Conservation (phyloP, 2,888 invertebrate genomes). For the Pteria penguin region DNA sequence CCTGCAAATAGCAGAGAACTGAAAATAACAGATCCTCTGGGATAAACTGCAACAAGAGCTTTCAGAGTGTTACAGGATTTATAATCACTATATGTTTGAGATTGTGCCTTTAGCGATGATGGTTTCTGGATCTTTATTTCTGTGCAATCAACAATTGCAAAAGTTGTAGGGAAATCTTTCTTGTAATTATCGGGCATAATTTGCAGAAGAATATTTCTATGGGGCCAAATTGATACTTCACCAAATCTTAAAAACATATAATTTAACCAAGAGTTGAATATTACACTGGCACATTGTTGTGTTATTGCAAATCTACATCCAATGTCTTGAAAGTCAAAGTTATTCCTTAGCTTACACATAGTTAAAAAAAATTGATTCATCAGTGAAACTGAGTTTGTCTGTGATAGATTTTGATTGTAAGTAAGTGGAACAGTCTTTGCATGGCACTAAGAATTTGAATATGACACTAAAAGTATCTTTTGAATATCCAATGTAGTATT, state of each 20-base stretch:
- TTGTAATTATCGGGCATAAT: conserved; percentile 13
- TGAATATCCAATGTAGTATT: background rate
- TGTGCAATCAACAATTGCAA: conserved; percentile 28
- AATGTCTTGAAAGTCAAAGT: background rate
- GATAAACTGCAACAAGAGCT: conserved; percentile 10
- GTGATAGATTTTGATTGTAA: background rate
- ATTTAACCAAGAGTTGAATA: background rate
- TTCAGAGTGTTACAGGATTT: conserved; percentile 26
- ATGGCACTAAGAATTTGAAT: background rate
- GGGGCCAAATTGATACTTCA: background rate
- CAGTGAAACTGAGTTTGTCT: too few relatives aligned
- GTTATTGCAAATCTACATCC: background rate
- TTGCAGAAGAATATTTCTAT: background rate
- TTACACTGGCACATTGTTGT: background rate
- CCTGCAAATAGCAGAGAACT: conserved; percentile 18
- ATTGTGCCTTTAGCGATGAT: conserved; percentile 11
- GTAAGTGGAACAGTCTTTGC: background rate
- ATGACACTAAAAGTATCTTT: background rate
- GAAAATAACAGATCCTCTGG: conserved; percentile 11
- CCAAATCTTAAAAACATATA: background rate
- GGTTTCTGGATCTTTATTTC: conserved; percentile 24
- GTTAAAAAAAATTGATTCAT: background rate
- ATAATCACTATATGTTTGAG: conserved; percentile 17
- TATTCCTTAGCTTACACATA: background rate
- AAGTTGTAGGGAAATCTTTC: conserved; percentile 16